A percentile compares a stretch with the other conserved stretches of the same genome.
Evolutionary conservation across 2,888 invertebrate species (phyloP).

Genomic region (Aspidapion aeneum): DNA sequence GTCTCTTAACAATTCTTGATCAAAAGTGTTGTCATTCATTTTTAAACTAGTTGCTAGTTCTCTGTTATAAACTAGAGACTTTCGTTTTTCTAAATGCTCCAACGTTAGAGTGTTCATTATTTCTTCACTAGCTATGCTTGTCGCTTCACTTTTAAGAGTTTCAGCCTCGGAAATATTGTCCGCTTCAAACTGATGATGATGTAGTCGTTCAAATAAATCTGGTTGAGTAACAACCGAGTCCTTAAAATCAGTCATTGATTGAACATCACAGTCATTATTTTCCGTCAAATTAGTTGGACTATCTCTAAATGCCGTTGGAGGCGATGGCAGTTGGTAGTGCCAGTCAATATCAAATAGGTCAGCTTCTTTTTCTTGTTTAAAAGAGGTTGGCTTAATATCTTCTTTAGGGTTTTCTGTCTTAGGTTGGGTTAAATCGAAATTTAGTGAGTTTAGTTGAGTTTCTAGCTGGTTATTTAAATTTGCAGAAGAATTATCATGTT

Average conservation of each 20-base stretch:
- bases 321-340: slow-evolving; percentile 58
- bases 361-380: slow-evolving; percentile 6
- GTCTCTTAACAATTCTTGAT: slow-evolving; percentile 8
- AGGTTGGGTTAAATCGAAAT: neutral
- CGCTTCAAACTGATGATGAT: slow-evolving; percentile 31
- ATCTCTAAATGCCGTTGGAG: slow-evolving; percentile 57
- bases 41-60: slow-evolving; percentile 48
- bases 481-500: too few species aligned
- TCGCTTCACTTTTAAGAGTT: slow-evolving; percentile 31
- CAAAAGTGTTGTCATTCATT: slow-evolving; percentile 31
- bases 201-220: slow-evolving; percentile 45
- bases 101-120: slow-evolving; percentile 43
- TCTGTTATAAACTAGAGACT: slow-evolving; percentile 46
- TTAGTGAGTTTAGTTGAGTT: too few species aligned
- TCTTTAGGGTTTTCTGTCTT: neutral
- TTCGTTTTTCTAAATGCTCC: slow-evolving; percentile 46
- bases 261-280: slow-evolving; percentile 24
- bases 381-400: neutral
- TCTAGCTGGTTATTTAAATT: too few species aligned
- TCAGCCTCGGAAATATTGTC: slow-evolving; percentile 33
- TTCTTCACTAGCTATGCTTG: slow-evolving; percentile 37
- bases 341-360: slow-evolving; percentile 44
- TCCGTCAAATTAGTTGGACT: slow-evolving; percentile 39
- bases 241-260: slow-evolving; percentile 37
- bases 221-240: slow-evolving; percentile 47